Evolutionary conservation across 2,113 vertebrate genomes (phyloP).

Genomic region (Pygoscelis adeliae): DNA sequence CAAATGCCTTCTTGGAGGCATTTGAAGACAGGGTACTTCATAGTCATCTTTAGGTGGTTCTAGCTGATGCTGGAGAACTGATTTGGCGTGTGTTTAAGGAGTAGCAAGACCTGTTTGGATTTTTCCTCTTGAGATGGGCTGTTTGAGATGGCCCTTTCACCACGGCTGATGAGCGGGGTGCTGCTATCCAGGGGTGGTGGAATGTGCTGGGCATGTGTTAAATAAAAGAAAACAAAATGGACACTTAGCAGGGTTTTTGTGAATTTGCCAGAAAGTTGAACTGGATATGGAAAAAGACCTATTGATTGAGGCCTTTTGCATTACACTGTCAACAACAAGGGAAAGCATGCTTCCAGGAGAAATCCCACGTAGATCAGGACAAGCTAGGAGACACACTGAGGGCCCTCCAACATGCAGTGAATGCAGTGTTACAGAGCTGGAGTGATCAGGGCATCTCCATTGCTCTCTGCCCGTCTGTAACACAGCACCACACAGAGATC

Average conservation of each 20-base stretch:
- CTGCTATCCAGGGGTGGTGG: neutral
- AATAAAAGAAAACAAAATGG: neutral
- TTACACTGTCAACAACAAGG: fast-evolving
- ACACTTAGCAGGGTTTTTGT: neutral
- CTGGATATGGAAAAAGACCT: neutral
- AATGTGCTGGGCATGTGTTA: fast-evolving
- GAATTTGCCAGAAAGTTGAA: neutral
- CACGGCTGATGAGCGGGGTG: fast-evolving
- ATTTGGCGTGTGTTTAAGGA: neutral
- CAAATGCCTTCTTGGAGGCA: neutral
- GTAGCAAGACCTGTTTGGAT: neutral
- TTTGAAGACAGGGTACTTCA: neutral
- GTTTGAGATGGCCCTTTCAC: neutral
- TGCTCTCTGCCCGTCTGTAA: neutral
- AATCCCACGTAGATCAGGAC: neutral
- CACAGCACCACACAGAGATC: neutral
- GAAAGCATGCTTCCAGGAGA: neutral
- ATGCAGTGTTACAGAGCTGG: neutral
- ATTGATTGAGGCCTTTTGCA: neutral
- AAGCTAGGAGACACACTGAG: neutral
- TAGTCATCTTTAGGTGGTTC: neutral
- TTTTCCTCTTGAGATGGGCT: neutral
- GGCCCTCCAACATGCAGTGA: fast-evolving
- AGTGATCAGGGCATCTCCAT: neutral
- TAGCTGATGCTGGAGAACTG: neutral